Evolutionary conservation across 2,888 invertebrate species (phyloP), one percentile per base, ranked within the genome.

Genomic region (Harpalus rufipes): DNA sequence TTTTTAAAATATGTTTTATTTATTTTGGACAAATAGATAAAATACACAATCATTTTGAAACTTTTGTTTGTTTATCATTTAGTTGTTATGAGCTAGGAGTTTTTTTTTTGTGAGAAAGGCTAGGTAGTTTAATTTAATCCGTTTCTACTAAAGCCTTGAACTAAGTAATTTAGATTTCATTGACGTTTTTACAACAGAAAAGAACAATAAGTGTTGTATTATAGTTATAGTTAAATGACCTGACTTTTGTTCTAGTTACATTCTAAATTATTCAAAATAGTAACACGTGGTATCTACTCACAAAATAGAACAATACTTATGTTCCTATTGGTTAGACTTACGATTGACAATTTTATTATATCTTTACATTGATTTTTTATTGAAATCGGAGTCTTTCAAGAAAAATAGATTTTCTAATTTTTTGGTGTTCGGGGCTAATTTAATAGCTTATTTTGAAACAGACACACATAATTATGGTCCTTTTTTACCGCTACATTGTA

Each of bases 1-100:
- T 61, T 32, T 39, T 39, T 14, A 68, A 68, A 68, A 68, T 39
- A 68, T 68, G 39, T 68, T n/a, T 68, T 68, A 68, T 68, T 68
- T 68, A 39, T 39, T 39, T 39, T 32, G 14, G 12, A 32, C 32
- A 68, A 68, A 68, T 68, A 68, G 68, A 68, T 65, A 65, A 65
- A 65, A 65, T 14, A 68, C 39, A 39, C 68, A 68, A 68, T 68
- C 39, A 68, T 68, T 68, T 39, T 21, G 10, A 12, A 14, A 39
- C 12, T 68, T 39, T 1, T 68, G 39, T 68, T 68, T 68, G 68
- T 14, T 32, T 39, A 39, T 68, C 68, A 68, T 68, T 68, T 68
- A 68, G 18, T 7, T 59, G 10, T 5, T 51, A 7, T 12, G 8
- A 51, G 10, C 10, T 51, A 51, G 44, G 32, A 32, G 6, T 56